Percentiles rank a stretch among this genome's conserved stretches.
These are phyloP conservation scores for Myotis pilosus DNA, from an alignment of 2,797 vertebrate species.

Conservation along the genomic window DNA sequence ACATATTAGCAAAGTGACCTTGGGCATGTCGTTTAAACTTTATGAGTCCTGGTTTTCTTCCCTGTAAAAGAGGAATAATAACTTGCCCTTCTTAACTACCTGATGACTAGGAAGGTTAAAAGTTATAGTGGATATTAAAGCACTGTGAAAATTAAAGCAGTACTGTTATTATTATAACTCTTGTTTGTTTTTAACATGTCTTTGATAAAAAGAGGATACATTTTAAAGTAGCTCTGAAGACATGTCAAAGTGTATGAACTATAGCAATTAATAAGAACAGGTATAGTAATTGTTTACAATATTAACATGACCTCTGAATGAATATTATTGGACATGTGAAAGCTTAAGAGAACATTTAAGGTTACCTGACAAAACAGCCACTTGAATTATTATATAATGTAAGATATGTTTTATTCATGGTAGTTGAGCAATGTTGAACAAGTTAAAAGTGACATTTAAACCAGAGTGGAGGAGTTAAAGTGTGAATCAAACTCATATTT, in stretches of 20 bases:
- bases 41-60: slow-evolving; percentile 40
- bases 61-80: slow-evolving; percentile 9
- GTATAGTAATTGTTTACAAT: not conserved
- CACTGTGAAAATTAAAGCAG: not conserved
- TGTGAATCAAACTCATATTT: slow-evolving; percentile 71
- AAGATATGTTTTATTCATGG: slow-evolving; percentile 74
- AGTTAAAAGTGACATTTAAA: slow-evolving; percentile 75
- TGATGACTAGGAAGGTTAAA: not conserved
- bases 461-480: slow-evolving; percentile 68
- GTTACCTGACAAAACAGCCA: slow-evolving; percentile 53
- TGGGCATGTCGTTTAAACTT: slow-evolving; percentile 32
- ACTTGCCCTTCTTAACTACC: not conserved
- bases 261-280: not conserved
- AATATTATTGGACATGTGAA: not conserved
- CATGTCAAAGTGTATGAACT: not conserved
- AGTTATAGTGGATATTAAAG: not conserved
- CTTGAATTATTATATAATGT: slow-evolving; percentile 63
- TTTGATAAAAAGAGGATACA: not conserved
- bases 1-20: not conserved
- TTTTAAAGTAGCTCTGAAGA: not conserved
- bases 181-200: not conserved
- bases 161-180: not conserved
- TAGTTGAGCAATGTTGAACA: slow-evolving; percentile 65
- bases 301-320: not conserved
- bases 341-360: slow-evolving; percentile 58